Percentiles rank a stretch among this genome's conserved stretches.
Conservation (phyloP, 2,888 invertebrate species). For the Drosophila hawaiiensis region DNA sequence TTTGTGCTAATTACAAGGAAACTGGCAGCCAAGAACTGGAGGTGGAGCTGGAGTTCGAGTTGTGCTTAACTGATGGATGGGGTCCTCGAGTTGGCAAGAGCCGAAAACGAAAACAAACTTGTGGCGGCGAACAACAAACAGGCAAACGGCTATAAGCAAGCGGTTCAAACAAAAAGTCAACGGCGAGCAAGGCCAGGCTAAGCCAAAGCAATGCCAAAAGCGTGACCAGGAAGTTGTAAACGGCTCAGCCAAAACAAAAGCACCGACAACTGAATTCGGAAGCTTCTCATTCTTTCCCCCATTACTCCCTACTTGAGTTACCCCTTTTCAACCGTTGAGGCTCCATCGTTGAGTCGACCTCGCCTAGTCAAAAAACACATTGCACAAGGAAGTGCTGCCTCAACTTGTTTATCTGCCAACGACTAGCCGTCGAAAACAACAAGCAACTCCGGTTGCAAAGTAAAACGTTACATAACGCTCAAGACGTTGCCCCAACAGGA, state of each 20-base stretch:
- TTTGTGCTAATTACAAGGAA: conserved; percentile 76
- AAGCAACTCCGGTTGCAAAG: conserved; percentile 39
- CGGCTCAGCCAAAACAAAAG: conserved; percentile 67
- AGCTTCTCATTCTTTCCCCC: background rate
- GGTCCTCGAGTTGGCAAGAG: conserved; percentile 69
- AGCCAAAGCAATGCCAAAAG: conserved; percentile 63
- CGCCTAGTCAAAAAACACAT: conserved; percentile 60
- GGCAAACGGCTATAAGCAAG: conserved; percentile 43
- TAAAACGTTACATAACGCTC: conserved; percentile 46
- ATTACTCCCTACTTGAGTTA: background rate
- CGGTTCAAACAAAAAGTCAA: conserved; percentile 45
- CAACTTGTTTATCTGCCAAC: conserved; percentile 63
- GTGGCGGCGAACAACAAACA: conserved; percentile 67
- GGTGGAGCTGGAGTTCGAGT: conserved; percentile 15
- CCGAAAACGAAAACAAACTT: conserved; percentile 75
- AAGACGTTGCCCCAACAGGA: conserved; percentile 44
- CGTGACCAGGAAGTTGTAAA: conserved; percentile 81
- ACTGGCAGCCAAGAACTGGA: conserved; percentile 39
- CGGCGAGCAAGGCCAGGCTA: conserved; percentile 40
- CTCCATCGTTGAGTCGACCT: conserved; percentile 58
- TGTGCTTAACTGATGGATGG: conserved; percentile 60
- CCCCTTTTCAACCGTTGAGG: conserved; percentile 11
- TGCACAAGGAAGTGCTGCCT: conserved; percentile 61
- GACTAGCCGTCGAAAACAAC: conserved; percentile 40
- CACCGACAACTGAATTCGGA: conserved; percentile 42